Percentiles rank a stretch among this genome's conserved stretches.
Conservation (phyloP, 2,113 vertebrate genomes). For the human (Homo sapiens) region GRCh38 chr7:83698501-83699000, state of each 20-base stretch:
- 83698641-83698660: not conserved
- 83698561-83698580: not conserved
- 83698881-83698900: not conserved
- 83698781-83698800: not conserved
- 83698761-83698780: not conserved
- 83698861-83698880: not conserved
- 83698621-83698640: not conserved
- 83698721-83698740: not conserved
- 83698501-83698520: not conserved
- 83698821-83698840: not conserved
- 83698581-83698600: not conserved
- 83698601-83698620: not conserved
- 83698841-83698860: not conserved
- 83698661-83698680: not conserved
- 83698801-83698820: not conserved
- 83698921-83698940: not conserved
- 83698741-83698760: not conserved
- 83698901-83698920: not conserved
- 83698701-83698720: not conserved
- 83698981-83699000: not conserved
- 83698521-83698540: not conserved
- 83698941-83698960: not conserved
- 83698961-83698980: not conserved
- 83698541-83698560: not conserved
- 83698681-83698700: not conserved